Percentiles rank a stretch among this genome's conserved stretches.
Evolutionary conservation across 1,140 invertebrate species (phyloP).

Genomic region (Periplaneta americana): DNA sequence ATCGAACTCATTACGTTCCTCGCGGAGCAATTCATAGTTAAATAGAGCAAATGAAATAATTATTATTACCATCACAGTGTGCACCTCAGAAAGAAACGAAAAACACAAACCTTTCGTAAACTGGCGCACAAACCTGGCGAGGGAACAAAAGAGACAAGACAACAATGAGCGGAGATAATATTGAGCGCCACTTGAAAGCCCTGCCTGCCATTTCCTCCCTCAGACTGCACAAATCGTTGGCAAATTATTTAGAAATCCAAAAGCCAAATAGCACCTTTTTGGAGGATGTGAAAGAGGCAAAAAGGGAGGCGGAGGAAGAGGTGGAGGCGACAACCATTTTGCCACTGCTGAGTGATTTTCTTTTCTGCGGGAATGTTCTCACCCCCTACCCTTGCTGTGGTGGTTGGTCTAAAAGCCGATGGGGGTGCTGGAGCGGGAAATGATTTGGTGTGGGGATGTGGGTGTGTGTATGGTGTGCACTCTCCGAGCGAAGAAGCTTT

Average conservation of each 20-base stretch:
- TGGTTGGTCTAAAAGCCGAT: slow-evolving; percentile 6
- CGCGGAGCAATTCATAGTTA: not conserved
- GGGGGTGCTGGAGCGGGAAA: not conserved
- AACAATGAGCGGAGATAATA: not conserved
- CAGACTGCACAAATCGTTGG: slow-evolving; percentile 2
- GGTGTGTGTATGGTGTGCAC: not conserved
- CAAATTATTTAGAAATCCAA: slow-evolving; percentile 13
- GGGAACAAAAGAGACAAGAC: not conserved
- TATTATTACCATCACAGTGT: not conserved
- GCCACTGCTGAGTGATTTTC: slow-evolving; percentile 8
- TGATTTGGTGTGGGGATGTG: not conserved
- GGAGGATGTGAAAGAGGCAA: not conserved
- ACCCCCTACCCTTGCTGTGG: not conserved
- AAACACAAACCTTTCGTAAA: not conserved
- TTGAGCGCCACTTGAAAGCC: not conserved
- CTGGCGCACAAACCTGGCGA: not conserved
- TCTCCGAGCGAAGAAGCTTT: not conserved
- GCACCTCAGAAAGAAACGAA: not conserved
- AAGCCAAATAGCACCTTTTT: slow-evolving; percentile 7
- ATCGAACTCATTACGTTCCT: too few relatives aligned
- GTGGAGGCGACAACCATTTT: slow-evolving; percentile 4
- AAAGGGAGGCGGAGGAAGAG: not conserved
- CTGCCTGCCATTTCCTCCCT: not conserved
- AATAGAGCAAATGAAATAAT: not conserved
- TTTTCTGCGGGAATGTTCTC: not conserved